phyloP scores from a whole-genome alignment of 2,113 vertebrate genomes.

The Vulpes vulpes region DNA sequence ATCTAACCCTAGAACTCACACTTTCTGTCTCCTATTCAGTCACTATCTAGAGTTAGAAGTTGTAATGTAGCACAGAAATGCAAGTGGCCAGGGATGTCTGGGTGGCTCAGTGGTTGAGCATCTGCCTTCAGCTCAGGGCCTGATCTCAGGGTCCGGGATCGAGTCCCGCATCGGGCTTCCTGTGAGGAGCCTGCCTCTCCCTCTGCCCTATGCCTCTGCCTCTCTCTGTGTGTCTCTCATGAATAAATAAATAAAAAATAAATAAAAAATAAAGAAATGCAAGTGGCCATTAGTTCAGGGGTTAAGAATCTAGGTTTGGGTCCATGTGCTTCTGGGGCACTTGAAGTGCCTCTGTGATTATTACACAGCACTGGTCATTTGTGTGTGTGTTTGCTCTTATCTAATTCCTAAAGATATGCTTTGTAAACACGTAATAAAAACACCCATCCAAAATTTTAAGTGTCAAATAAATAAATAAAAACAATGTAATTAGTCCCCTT shows the following conservation, averaged over 20 bases:
- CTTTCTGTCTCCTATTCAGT: neutral
- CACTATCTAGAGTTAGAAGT: neutral
- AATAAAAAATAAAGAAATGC: neutral
- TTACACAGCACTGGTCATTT: neutral
- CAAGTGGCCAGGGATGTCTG: too few relatives aligned
- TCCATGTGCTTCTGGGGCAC: neutral
- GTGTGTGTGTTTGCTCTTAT: neutral
- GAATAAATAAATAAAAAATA: too few relatives aligned
- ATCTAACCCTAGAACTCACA: neutral
- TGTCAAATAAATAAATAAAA: neutral
- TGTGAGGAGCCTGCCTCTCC: too few relatives aligned
- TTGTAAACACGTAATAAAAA: neutral
- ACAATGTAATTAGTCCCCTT: neutral
- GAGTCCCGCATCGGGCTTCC: too few relatives aligned
- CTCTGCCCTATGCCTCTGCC: too few relatives aligned
- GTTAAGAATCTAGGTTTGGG: neutral
- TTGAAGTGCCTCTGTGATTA: neutral
- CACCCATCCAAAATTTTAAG: neutral
- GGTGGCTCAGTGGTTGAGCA: too few relatives aligned
- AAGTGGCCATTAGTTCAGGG: neutral
- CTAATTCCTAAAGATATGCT: neutral
- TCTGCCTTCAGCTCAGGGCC: too few relatives aligned
- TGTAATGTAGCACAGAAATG: neutral
- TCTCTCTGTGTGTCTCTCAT: too few relatives aligned
- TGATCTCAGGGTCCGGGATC: too few relatives aligned